Conservation (phyloP, 2,797 vertebrate species). For the Benthosema pterotum region DNA sequence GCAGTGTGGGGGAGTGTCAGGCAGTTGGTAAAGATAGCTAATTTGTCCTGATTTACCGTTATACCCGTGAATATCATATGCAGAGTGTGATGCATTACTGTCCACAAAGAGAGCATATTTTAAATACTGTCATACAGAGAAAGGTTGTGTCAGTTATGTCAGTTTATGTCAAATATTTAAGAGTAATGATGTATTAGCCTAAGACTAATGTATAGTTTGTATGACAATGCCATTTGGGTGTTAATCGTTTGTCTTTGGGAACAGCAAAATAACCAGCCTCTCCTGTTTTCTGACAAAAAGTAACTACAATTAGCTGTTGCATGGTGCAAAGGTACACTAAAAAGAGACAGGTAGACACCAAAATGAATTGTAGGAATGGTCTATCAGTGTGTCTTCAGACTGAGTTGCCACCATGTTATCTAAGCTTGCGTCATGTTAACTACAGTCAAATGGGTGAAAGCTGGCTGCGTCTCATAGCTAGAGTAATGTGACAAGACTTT, state of each 20-base stretch:
- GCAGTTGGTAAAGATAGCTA: constrained; percentile 29
- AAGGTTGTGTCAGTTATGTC: constrained; percentile 19
- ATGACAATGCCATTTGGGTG: neutral
- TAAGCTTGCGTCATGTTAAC: too few relatives aligned
- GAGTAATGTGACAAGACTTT: constrained; percentile 15
- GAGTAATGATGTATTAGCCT: neutral
- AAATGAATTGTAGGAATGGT: constrained; percentile 14
- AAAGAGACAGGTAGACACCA: constrained; percentile 1
- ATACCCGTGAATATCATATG: constrained; percentile 29
- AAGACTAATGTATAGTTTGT: too few relatives aligned
- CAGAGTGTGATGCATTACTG: constrained; percentile 31
- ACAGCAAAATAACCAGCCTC: constrained; percentile 34
- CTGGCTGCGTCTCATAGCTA: neutral
- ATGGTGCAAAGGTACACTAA: constrained; percentile 11
- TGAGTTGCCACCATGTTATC: neutral
- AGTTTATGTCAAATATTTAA: neutral
- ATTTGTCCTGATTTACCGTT: constrained; percentile 5
- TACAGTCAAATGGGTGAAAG: too few relatives aligned
- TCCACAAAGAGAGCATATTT: constrained; percentile 25
- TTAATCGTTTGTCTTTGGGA: neutral
- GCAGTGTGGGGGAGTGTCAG: constrained; percentile 23
- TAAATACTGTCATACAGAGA: constrained; percentile 22
- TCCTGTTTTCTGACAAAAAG: constrained; percentile 11
- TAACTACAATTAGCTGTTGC: constrained; percentile 12
- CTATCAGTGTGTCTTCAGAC: constrained; percentile 11